Base-by-base conservation (phyloP, 2,888 invertebrate species). In the Epistrophe grossulariae region DNA sequence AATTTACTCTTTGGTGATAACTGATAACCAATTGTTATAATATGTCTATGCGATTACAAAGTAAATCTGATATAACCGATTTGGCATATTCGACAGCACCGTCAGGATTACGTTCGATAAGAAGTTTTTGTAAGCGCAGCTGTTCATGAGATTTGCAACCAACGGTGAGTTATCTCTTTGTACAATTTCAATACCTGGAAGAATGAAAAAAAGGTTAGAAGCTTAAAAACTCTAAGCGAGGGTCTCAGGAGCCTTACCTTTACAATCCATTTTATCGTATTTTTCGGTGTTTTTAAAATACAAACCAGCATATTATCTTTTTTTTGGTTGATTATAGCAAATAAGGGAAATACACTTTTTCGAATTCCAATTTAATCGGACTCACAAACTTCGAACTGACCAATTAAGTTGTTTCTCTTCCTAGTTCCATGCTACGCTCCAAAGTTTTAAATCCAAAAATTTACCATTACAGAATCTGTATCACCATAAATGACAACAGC, bases 381-480 rank as follows among this genome's bases (percentile, higher is more conserved):
- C 96, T 95, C 0, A 98, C 96, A 94, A 99, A 99, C 92, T 98
- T 98, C 0, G 95, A 93, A 57, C 98, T 97, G 9, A 99, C 98
- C 92, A 95, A 96, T 74, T 96, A 97, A 0, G 99, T 99, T 1
- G 99, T 99, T 93, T 99, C 98, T 91, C 95, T 95, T 0, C 99
- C 99, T 62, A 99, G 94, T 90, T 97, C 96, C 98, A 99, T 99
- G 80, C 98, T 98, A 90, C 97, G 97, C 89, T 96, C 97, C 24
- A 99, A 94, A 3, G 96, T 95, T 91, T 96, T 96, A 0, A 98
- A 98, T 76, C 99, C 99, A n/a, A 94, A 99, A 99, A 92, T 98
- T 98, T 9, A 99, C 98, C 99, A 99, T 99, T 6, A 99, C 99
- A 4, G 99, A 99, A 94, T 99, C 99, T 0, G 99, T 99, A 92